phyloP scores from a whole-genome alignment of 2,113 vertebrate genomes.

The Elgaria multicarinata region DNA sequence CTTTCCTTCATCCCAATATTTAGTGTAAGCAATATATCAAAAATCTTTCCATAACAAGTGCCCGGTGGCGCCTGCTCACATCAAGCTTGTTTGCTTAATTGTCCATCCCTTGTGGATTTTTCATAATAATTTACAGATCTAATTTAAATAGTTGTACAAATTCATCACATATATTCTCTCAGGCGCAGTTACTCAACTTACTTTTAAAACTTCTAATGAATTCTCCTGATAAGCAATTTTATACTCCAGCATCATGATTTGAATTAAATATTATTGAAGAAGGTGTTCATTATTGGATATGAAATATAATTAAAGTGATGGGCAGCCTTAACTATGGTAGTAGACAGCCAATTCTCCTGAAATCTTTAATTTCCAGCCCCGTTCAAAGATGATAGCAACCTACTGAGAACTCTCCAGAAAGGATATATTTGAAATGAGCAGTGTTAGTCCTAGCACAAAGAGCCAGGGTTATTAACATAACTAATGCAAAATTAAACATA shows the following conservation, averaged over 20 bases:
- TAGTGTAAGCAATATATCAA: constrained; percentile 63
- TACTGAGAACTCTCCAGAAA: constrained; percentile 51
- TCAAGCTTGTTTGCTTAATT: constrained; percentile 75
- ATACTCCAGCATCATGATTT: constrained; percentile 73
- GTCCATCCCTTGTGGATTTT: constrained; percentile 73
- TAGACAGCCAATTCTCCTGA: constrained; percentile 51
- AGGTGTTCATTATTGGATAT: constrained; percentile 75
- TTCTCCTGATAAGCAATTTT: constrained; percentile 77
- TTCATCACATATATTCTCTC: constrained; percentile 78
- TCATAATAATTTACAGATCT: constrained; percentile 76
- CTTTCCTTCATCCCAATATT: constrained; percentile 34
- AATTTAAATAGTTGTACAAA: constrained; percentile 81
- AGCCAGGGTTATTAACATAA: constrained; percentile 41
- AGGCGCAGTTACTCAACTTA: constrained; percentile 78
- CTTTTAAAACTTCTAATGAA: constrained; percentile 80
- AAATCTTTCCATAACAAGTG: constrained; percentile 59
- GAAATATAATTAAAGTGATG: constrained; percentile 76
- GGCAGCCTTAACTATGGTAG: constrained; percentile 66
- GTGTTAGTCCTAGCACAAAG: constrained; percentile 31
- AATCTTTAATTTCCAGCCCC: constrained; percentile 63
- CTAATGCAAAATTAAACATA: constrained; percentile 57
- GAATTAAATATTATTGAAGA: constrained; percentile 80
- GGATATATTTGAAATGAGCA: constrained; percentile 64
- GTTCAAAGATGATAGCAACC: constrained; percentile 64
- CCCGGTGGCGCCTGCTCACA: constrained; percentile 67